phyloP scores from a whole-genome alignment of 2,888 invertebrate species.

The Tachina fera region DNA sequence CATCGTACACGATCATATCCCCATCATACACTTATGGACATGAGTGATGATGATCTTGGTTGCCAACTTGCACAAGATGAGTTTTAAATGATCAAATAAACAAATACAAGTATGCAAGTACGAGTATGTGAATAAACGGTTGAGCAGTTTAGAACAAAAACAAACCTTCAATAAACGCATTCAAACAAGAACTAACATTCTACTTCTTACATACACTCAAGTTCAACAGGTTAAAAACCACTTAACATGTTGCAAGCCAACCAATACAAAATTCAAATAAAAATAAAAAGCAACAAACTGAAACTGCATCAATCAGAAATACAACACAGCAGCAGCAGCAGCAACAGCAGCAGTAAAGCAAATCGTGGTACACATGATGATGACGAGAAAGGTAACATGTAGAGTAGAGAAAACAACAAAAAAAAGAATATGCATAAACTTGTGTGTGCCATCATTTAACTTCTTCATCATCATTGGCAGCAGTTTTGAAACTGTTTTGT shows the following conservation, averaged over 20 bases:
- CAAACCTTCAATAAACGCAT: slow-evolving; percentile 55
- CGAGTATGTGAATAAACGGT: slow-evolving; percentile 1
- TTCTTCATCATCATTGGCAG: slow-evolving; percentile 60
- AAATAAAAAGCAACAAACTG: not conserved
- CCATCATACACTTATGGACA: not conserved
- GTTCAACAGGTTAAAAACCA: slow-evolving; percentile 67
- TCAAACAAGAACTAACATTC: slow-evolving; percentile 29
- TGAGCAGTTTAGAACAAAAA: slow-evolving; percentile 15
- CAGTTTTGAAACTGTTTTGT: slow-evolving; percentile 40
- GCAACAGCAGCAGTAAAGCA: not conserved
- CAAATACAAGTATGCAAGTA: not conserved
- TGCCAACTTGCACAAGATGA: slow-evolving; percentile 25
- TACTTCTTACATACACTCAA: slow-evolving; percentile 40
- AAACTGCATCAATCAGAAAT: slow-evolving; percentile 44
- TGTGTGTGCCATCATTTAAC: slow-evolving; percentile 38
- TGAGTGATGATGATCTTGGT: slow-evolving; percentile 47
- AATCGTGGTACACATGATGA: slow-evolving; percentile 21
- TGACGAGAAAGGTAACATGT: slow-evolving; percentile 24
- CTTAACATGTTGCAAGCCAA: slow-evolving; percentile 63
- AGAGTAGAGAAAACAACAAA: not conserved
- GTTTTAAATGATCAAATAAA: slow-evolving; percentile 41
- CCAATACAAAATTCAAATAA: slow-evolving; percentile 14
- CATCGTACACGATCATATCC: not conserved
- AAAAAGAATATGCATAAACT: slow-evolving; percentile 42
- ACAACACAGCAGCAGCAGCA: slow-evolving; percentile 5